Evolutionary conservation across 2,797 vertebrate species (phyloP).

Genomic region (Netta rufina): DNA sequence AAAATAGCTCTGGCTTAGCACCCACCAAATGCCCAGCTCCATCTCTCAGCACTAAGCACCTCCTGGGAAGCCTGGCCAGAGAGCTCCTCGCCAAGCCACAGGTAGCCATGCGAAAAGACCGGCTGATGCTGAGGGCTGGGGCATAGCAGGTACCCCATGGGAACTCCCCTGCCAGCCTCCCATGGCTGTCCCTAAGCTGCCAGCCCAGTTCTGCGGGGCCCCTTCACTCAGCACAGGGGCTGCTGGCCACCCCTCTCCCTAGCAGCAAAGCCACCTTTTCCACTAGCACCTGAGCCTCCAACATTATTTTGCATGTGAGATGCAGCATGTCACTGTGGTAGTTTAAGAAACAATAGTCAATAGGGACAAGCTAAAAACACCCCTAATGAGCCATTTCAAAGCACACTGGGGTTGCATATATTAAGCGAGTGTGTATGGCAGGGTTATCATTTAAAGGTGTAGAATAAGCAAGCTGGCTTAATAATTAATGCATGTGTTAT

Average conservation of each 20-base stretch:
- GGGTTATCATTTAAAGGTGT: background rate
- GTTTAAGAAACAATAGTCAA: background rate
- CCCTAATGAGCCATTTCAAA: background rate
- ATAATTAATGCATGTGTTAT: background rate
- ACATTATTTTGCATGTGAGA: rapidly evolving
- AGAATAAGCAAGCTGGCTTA: background rate
- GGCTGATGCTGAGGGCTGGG: background rate
- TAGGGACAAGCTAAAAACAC: background rate
- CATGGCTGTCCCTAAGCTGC: rapidly evolving
- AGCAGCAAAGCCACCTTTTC: background rate
- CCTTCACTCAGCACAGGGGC: background rate
- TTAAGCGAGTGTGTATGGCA: background rate
- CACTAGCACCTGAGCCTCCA: rapidly evolving
- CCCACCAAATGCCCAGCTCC: background rate
- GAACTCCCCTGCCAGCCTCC: background rate
- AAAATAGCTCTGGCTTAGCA: background rate
- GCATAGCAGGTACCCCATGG: rapidly evolving
- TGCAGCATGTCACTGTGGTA: background rate
- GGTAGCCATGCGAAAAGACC: rapidly evolving
- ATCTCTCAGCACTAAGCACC: background rate
- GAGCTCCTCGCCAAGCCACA: background rate
- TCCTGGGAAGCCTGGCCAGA: background rate
- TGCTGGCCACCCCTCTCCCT: background rate
- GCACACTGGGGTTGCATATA: background rate
- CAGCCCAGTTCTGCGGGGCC: background rate